Conservation (phyloP, 2,113 vertebrate species). For the Lepisosteus osseus region DNA sequence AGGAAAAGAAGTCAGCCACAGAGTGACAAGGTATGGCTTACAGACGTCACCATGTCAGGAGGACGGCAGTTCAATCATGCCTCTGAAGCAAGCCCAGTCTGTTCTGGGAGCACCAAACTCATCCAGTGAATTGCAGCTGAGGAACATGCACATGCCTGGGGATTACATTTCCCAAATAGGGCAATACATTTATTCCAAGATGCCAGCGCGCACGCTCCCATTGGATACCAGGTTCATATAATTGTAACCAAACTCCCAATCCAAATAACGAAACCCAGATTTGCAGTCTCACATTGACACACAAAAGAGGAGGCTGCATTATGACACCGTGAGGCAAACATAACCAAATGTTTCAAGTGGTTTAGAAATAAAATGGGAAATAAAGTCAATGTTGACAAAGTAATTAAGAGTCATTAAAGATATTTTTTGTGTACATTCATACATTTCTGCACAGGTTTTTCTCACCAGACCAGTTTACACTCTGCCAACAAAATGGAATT, state of each 20-base stretch:
- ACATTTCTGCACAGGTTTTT: too few species aligned
- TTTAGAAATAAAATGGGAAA: too few species aligned
- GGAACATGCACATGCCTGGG: slow-evolving; percentile 36
- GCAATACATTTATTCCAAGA: slow-evolving; percentile 56
- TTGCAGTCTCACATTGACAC: not conserved
- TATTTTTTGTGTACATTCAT: too few species aligned
- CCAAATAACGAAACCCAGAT: slow-evolving; percentile 16
- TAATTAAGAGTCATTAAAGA: too few species aligned
- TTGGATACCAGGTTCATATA: slow-evolving; percentile 46
- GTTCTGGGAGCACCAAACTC: slow-evolving; percentile 29
- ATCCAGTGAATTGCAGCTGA: slow-evolving; percentile 28
- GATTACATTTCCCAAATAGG: slow-evolving; percentile 54
- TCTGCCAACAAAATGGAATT: too few species aligned
- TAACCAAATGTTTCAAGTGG: too few species aligned
- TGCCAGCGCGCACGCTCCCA: slow-evolving; percentile 48
- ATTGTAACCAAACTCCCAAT: slow-evolving; percentile 38
- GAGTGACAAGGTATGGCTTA: slow-evolving; percentile 21
- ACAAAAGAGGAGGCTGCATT: not conserved
- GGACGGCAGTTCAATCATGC: slow-evolving; percentile 12
- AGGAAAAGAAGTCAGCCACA: not conserved
- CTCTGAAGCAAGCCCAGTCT: not conserved
- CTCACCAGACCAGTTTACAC: too few species aligned
- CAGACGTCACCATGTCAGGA: slow-evolving; percentile 7
- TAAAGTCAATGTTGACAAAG: too few species aligned
- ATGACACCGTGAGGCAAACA: too few species aligned